These are phyloP conservation scores for Crax fasciolata DNA, from an alignment of 2,797 vertebrate genomes.

Conservation along the genomic window DNA sequence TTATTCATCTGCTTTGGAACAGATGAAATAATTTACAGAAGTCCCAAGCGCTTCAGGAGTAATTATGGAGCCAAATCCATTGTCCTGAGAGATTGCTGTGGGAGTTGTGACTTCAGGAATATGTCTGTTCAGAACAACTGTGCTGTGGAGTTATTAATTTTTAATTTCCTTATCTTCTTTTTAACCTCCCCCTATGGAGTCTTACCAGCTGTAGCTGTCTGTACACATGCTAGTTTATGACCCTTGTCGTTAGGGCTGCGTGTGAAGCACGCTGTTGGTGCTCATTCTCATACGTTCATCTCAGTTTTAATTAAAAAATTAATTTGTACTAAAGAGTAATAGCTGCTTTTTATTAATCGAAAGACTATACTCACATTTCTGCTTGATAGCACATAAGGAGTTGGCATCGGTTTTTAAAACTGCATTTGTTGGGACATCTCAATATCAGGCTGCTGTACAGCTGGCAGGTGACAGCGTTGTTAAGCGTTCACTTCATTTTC, in stretches of 20 bases:
- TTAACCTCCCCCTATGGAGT: not conserved
- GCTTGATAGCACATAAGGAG: not conserved
- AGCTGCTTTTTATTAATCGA: conserved; percentile 20
- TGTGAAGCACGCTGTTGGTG: not conserved
- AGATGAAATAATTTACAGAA: conserved; percentile 11
- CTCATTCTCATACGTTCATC: not conserved
- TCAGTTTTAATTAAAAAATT: conserved; percentile 48
- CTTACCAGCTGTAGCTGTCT: conserved; percentile 13
- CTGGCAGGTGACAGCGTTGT: conserved; percentile 53
- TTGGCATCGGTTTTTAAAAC: conserved; percentile 46
- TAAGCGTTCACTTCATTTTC: conserved; percentile 76
- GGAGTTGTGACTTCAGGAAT: conserved; percentile 28
- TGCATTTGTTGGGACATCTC: conserved; percentile 19
- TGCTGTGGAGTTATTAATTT: conserved; percentile 39
- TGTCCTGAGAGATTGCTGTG: not conserved
- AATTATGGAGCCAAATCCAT: not conserved
- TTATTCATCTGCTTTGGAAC: not conserved
- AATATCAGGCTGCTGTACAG: conserved; percentile 15
- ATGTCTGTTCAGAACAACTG: not conserved
- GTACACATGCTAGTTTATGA: conserved; percentile 7
- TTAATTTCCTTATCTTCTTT: conserved; percentile 28
- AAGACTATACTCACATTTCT: not conserved
- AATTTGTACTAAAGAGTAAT: not conserved
- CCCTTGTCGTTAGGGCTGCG: conserved; percentile 7
- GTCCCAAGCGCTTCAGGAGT: not conserved